A percentile compares a stretch with the other conserved stretches of the same genome.
These are phyloP conservation scores for Glaucopsyche alexis DNA, from an alignment of 2,888 invertebrate species.

Conservation along the genomic window DNA sequence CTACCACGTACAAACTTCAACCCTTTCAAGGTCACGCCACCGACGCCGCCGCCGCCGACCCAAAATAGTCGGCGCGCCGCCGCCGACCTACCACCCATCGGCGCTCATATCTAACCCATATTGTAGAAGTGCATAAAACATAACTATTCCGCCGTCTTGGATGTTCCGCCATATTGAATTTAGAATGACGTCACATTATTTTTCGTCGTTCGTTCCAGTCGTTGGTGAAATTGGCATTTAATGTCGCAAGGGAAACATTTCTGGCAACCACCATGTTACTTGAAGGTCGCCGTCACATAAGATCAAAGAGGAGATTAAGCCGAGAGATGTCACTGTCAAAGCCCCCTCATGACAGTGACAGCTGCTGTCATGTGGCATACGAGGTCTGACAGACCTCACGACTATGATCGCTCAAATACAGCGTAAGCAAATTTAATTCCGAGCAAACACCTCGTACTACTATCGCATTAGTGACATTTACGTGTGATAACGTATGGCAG, in stretches of 20 bases:
- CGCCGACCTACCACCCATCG: too few species aligned
- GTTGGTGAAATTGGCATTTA: too few species aligned
- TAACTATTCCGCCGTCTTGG: too few species aligned
- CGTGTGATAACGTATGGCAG: slow-evolving; percentile 8
- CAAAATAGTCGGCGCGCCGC: too few species aligned
- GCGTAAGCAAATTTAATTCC: slow-evolving; percentile 3
- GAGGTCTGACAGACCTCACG: neutral
- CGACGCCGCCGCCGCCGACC: too few species aligned
- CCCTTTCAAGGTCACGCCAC: too few species aligned
- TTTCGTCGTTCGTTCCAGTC: too few species aligned
- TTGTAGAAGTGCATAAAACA: too few species aligned
- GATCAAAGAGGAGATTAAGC: neutral
- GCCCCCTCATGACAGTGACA: neutral
- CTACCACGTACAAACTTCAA: too few species aligned
- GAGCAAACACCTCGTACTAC: slow-evolving; percentile 19
- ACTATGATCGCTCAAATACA: neutral
- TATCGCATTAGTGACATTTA: slow-evolving; percentile 23
- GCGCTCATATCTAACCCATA: too few species aligned
- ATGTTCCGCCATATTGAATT: too few species aligned
- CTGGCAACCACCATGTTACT: neutral
- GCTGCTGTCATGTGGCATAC: neutral
- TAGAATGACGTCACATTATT: too few species aligned
- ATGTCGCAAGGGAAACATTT: neutral
- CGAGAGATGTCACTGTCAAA: neutral
- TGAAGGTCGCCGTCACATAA: neutral